phyloP scores from a whole-genome alignment of 1,140 invertebrate genomes.

The Leptestheria dahalacensis region DNA sequence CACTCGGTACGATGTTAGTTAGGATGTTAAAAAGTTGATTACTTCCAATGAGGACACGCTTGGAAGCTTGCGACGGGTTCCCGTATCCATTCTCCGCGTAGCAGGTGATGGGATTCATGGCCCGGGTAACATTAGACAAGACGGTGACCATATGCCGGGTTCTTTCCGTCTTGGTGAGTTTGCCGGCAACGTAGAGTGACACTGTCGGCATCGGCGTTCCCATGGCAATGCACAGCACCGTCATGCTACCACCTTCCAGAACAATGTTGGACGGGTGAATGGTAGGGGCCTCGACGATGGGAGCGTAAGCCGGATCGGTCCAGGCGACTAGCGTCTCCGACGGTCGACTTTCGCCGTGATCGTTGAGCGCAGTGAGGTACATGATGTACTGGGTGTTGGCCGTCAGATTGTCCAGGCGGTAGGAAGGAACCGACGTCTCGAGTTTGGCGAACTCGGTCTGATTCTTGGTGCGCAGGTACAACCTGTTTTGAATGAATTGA shows the following conservation, averaged over 20 bases:
- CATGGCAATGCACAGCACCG: constrained; percentile 63
- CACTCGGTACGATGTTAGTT: not conserved
- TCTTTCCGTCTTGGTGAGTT: constrained; percentile 52
- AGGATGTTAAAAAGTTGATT: constrained; percentile 30
- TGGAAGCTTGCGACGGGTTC: constrained; percentile 60
- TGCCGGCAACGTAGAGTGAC: constrained; percentile 57
- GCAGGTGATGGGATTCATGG: constrained; percentile 67
- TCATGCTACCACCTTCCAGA: constrained; percentile 66
- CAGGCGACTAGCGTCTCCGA: constrained; percentile 65
- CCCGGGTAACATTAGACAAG: constrained; percentile 58
- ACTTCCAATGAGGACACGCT: constrained; percentile 60
- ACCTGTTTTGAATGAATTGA: constrained; percentile 33
- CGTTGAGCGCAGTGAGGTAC: constrained; percentile 49
- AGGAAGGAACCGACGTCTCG: constrained; percentile 46
- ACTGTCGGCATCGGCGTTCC: constrained; percentile 66
- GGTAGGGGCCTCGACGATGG: constrained; percentile 64
- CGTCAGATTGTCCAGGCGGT: constrained; percentile 45
- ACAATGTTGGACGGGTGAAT: constrained; percentile 65
- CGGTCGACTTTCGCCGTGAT: constrained; percentile 46
- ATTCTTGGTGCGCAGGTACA: constrained; percentile 46
- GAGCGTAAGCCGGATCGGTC: constrained; percentile 70
- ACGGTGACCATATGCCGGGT: constrained; percentile 65
- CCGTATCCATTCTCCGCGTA: constrained; percentile 73
- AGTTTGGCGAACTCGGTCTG: constrained; percentile 40
- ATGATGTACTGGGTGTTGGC: constrained; percentile 63